Base-by-base conservation (phyloP, 2,888 invertebrate genomes). In the Sarcophaga rosellei region DNA sequence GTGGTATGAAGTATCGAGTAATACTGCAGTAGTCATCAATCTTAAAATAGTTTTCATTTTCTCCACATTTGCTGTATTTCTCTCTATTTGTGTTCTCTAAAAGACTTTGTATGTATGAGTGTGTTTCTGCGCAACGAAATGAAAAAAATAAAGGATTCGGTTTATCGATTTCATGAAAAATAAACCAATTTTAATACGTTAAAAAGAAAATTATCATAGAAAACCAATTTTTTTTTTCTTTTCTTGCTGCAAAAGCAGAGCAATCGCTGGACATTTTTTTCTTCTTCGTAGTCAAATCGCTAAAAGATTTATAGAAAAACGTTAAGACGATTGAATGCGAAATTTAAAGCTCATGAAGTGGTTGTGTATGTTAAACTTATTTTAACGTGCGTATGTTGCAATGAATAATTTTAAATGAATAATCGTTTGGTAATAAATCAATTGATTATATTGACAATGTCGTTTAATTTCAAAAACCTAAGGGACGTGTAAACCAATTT, bases 21-120 rank as follows among this genome's bases (percentile, higher is more conserved):
- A 57, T 86, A 86, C 74, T 86, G 86, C 86, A 83, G 86, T 73
- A 86, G 80, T 86, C 83, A 86, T 86, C 86, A 86, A 86, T 86
- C 86, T 86, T 74, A 80, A 68, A 81, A 83, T 86, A 83, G 80
- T 80, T 86, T 83, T 79, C 72, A 76, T 80, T 86, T 68, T 79
- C 69, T 63, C 53, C 23, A 45, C 20, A 21, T 63, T 53, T 63
- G 6, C 44, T 63, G 20, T 44, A 47, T 59, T 59, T 23, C 57
- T 59, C 59, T 17, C 25, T 10, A 17, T 35, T n/a, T 63, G 17
- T 69, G 21, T 47, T 35, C 23, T 61, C 44, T 59, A 65, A 21
- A 47, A 4, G 4, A 10, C 17, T 69, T n/a, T 21, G 20, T 57
- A 11, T 21, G 17, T 25, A 3, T 63, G 25, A 20, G 62, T 78